Base-by-base conservation (phyloP, 2,113 vertebrate genomes). In the Elaphurus davidianus region DNA sequence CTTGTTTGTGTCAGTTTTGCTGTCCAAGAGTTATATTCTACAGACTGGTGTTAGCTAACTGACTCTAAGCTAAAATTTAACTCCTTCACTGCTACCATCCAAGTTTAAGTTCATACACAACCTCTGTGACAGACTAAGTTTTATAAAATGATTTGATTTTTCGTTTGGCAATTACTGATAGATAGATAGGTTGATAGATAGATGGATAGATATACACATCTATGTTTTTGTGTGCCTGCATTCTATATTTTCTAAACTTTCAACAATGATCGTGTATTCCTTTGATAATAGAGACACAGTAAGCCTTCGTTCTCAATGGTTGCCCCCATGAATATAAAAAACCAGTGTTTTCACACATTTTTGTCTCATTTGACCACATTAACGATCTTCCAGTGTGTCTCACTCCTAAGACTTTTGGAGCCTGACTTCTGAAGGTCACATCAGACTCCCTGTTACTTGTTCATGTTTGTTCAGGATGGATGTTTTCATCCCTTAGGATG, bases 361-460 rank as follows among this genome's bases (percentile, higher is more conserved):
- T 23, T 79, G 6, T 71, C 25, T 84, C 50, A 25, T 59, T 74
- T 76, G 23, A 25, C 11, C 50, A n/a, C 36, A 89, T 87, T 89
- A 91, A 27, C 23, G 40, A n/a, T 54, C 54, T 54, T 86, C 55
- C 30, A 88, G 23, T 13, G 36, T 23, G 16, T 47, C 67, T 93
- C 33, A 57, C 59, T 89, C 36, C 83, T 83, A 21, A 79, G 19
- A 30, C 50, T 47, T 60, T 87, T 55, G 27, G 17, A 89, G 25
- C 28, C 89, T 71, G 64, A 71, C n/a, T 97, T 85, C 67, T 86
- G 89, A 91, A 92, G 79, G 21, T 45, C 16, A 60, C 27, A 15
- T 9, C 28, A 62, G 50, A 50, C 33, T 36, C 28, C 30, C 8
- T 59, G 4, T 71, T n/a, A 50, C 17, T 62, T 94, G 55, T 64